Conservation (phyloP, 2,797 vertebrate genomes). For the Moxostoma hubbsi region DNA sequence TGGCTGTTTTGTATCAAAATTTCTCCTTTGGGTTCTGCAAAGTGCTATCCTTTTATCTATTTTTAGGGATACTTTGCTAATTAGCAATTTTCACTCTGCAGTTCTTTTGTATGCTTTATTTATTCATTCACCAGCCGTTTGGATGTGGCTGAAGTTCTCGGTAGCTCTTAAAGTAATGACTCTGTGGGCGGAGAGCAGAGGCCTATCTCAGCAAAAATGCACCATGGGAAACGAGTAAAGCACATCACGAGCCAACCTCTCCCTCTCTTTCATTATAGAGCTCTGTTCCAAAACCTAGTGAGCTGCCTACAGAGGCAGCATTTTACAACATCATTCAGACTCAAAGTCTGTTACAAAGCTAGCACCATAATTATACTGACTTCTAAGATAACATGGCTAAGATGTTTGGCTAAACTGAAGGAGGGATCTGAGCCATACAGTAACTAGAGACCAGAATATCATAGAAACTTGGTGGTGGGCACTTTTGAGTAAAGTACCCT, state of each 20-base stretch:
- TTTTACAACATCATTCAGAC: too few species aligned
- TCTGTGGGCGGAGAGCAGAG: conserved; percentile 5
- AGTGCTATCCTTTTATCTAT: neutral
- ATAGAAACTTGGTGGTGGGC: too few species aligned
- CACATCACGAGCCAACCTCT: conserved; percentile 14
- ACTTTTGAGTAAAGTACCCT: too few species aligned
- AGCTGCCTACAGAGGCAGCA: too few species aligned
- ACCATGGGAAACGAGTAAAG: conserved; percentile 27
- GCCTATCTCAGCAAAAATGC: conserved; percentile 18
- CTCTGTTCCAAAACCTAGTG: neutral
- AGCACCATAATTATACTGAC: too few species aligned
- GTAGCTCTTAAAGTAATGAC: conserved; percentile 40
- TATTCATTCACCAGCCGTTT: neutral
- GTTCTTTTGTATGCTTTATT: neutral
- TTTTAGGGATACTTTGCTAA: conserved; percentile 13
- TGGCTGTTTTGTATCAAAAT: neutral
- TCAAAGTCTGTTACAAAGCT: too few species aligned
- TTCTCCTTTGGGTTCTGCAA: neutral
- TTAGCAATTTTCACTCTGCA: neutral
- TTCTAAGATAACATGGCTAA: too few species aligned
- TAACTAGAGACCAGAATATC: too few species aligned
- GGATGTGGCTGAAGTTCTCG: conserved; percentile 1
- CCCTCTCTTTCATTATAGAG: neutral
- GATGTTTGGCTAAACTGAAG: too few species aligned
- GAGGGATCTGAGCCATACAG: too few species aligned